Conservation (phyloP, 2,888 invertebrate genomes). For the Campopleginae sp. region DNA sequence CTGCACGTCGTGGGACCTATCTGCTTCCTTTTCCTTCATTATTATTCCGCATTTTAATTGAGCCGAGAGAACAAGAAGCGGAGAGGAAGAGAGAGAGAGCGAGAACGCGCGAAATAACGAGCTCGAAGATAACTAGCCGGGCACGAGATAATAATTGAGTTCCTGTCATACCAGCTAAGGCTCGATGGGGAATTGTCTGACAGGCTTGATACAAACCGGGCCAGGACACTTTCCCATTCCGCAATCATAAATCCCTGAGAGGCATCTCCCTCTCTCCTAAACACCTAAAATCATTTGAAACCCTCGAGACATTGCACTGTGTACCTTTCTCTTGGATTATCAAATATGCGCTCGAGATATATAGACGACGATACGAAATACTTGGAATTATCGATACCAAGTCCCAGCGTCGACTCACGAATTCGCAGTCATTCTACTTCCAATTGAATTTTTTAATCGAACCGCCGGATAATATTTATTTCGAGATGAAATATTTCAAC, state of each 20-base stretch:
- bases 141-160: slow-evolving; percentile 28
- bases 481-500: background rate
- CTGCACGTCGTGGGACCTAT: background rate
- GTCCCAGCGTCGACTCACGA: background rate
- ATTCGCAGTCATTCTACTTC: background rate
- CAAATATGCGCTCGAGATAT: background rate
- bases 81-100: background rate
- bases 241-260: slow-evolving; percentile 18
- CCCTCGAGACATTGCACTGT: background rate
- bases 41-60: background rate
- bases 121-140: background rate
- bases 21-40: background rate
- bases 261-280: background rate
- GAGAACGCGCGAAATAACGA: background rate
- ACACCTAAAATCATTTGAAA: slow-evolving; percentile 3
- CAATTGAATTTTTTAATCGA: background rate
- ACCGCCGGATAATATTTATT: background rate
- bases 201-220: slow-evolving; percentile 15
- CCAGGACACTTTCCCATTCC: slow-evolving; percentile 14
- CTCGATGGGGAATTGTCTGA: slow-evolving; percentile 18
- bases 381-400: background rate
- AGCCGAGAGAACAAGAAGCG: background rate
- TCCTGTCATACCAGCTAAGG: slow-evolving; percentile 24
- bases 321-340: background rate
- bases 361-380: background rate